These are phyloP conservation scores for Chloromyia formosa DNA, from an alignment of 2,888 invertebrate genomes.

Conservation along the genomic window DNA sequence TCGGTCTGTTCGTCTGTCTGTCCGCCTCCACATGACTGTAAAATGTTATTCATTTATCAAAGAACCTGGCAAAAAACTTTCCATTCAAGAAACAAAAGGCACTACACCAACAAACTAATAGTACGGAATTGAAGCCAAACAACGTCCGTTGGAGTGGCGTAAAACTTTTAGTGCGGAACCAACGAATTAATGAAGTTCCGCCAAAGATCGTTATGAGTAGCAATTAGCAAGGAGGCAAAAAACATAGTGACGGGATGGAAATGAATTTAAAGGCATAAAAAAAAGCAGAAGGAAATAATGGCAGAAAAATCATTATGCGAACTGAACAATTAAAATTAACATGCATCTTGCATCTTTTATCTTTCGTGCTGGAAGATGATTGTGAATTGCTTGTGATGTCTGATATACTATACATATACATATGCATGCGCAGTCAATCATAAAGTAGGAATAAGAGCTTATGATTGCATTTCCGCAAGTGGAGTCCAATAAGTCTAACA, in stretches of 20 bases:
- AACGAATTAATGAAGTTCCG: conserved; percentile 3
- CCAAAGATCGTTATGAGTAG: background rate
- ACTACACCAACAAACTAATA: background rate
- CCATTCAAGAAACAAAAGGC: too few species aligned
- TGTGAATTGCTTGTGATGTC: too few species aligned
- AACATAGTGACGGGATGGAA: too few species aligned
- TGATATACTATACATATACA: too few species aligned
- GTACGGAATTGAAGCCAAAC: background rate
- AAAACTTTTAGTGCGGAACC: background rate
- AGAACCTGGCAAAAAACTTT: background rate
- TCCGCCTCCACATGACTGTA: conserved; percentile 5
- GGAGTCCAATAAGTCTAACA: background rate
- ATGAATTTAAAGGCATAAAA: too few species aligned
- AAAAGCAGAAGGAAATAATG: background rate
- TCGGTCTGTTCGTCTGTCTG: background rate
- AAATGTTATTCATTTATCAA: background rate
- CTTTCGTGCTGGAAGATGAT: too few species aligned
- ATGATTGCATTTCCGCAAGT: background rate
- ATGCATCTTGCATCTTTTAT: background rate
- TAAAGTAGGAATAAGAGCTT: background rate
- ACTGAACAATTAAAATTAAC: background rate
- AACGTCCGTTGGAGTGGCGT: background rate
- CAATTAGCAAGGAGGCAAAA: background rate
- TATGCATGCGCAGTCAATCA: too few species aligned
- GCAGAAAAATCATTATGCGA: background rate